Percentiles rank a stretch among this genome's conserved stretches.
phyloP scores from a whole-genome alignment of 2,797 vertebrate species.

The Sylvia borin region DNA sequence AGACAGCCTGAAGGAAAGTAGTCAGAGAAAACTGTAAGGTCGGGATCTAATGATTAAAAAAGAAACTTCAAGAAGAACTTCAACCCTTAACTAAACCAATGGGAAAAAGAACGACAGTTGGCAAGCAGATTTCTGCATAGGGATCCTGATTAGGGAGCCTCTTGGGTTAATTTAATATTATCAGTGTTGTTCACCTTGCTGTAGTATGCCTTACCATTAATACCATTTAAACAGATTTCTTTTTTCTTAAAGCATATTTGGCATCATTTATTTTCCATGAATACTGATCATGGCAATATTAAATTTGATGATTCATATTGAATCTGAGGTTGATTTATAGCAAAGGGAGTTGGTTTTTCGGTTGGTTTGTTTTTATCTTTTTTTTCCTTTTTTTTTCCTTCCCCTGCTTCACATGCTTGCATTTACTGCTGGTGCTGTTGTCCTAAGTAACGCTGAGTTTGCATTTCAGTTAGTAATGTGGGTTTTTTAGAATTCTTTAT shows the following conservation, averaged over 20 bases:
- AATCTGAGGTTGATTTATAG: slow-evolving; percentile 69
- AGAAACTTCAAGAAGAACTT: slow-evolving; percentile 88
- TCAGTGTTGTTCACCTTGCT: slow-evolving; percentile 83
- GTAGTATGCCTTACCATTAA: slow-evolving; percentile 75
- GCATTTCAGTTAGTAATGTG: neutral
- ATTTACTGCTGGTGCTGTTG: slow-evolving; percentile 15
- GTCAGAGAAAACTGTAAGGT: slow-evolving; percentile 86
- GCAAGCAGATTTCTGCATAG: slow-evolving; percentile 83
- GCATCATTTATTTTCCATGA: slow-evolving; percentile 75
- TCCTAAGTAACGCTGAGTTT: slow-evolving; percentile 24
- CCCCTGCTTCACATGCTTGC: slow-evolving; percentile 6
- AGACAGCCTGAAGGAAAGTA: slow-evolving; percentile 88
- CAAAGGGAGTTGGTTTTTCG: neutral
- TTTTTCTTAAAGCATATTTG: slow-evolving; percentile 77
- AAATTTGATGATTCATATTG: slow-evolving; percentile 71
- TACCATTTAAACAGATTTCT: slow-evolving; percentile 77
- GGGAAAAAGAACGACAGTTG: slow-evolving; percentile 84
- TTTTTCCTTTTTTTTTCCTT: neutral
- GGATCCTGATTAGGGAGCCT: slow-evolving; percentile 80
- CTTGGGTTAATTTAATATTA: slow-evolving; percentile 86
- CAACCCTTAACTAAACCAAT: slow-evolving; percentile 86
- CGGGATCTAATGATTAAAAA: slow-evolving; percentile 92
- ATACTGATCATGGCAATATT: slow-evolving; percentile 73
- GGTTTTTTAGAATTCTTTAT: slow-evolving; percentile 33
- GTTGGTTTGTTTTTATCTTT: fast-evolving